Evolutionary conservation across 2,888 invertebrate species (phyloP).

Genomic region (Drosophila ezoana): DNA sequence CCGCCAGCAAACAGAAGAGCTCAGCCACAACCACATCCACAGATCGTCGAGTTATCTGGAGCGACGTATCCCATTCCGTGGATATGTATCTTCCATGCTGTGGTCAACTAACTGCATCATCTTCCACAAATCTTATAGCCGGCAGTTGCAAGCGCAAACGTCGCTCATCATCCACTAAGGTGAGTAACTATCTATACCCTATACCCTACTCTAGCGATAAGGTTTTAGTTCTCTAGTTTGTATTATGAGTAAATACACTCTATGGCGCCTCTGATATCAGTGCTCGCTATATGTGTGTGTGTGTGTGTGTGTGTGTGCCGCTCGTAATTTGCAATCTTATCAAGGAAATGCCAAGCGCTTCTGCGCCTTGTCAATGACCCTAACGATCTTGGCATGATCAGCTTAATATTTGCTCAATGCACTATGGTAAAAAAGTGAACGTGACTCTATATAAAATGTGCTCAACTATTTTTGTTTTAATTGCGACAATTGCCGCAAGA

Average conservation of each 20-base stretch:
- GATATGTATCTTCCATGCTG: slow-evolving; percentile 43
- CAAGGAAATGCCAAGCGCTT: slow-evolving; percentile 45
- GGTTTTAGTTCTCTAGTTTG: slow-evolving; percentile 1
- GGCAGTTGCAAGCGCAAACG: slow-evolving; percentile 48
- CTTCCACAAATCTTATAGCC: slow-evolving; percentile 14
- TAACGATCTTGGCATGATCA: slow-evolving; percentile 46
- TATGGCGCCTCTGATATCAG: slow-evolving; percentile 23
- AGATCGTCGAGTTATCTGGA: slow-evolving; percentile 13
- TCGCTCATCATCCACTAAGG: slow-evolving; percentile 25
- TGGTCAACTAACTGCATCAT: slow-evolving; percentile 28
- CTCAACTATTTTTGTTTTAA: too few species aligned
- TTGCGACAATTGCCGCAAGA: too few species aligned
- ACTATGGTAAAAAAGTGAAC: neutral
- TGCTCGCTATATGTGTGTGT: neutral
- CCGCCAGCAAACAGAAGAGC: slow-evolving; percentile 35
- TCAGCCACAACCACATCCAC: slow-evolving; percentile 7
- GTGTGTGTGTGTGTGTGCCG: neutral
- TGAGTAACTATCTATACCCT: slow-evolving; percentile 26
- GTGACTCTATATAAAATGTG: neutral
- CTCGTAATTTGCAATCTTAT: slow-evolving; percentile 56
- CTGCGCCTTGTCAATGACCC: slow-evolving; percentile 47
- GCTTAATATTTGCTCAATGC: slow-evolving; percentile 6
- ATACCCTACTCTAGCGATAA: neutral
- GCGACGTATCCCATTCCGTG: slow-evolving; percentile 11
- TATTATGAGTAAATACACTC: neutral